A percentile compares a stretch with the other conserved stretches of the same genome.
Evolutionary conservation across 2,888 invertebrate genomes (phyloP).

Genomic region (Steinernema hermaphroditum): DNA sequence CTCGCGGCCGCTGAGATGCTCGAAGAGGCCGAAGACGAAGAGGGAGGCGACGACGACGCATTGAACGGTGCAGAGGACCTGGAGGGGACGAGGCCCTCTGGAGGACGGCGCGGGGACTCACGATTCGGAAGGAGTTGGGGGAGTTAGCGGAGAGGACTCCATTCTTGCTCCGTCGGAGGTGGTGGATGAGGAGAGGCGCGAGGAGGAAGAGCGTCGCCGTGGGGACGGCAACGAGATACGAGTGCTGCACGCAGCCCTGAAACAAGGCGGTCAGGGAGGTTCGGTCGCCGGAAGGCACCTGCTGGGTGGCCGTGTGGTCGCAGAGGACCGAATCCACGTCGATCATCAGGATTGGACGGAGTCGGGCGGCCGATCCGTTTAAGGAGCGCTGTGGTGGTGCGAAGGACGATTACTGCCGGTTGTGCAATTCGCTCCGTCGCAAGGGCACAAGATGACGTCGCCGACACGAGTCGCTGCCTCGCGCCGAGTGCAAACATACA

Average conservation of each 20-base stretch:
- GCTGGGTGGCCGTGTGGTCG: neutral
- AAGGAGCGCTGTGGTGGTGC: too few species aligned
- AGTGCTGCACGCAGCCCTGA: constrained; percentile 72
- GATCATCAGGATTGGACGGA: neutral
- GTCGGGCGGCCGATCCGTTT: too few species aligned
- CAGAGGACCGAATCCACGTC: constrained; percentile 9
- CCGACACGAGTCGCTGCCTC: too few species aligned
- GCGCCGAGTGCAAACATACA: too few species aligned
- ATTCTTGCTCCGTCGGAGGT: constrained; percentile 33
- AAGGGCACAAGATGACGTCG: too few species aligned
- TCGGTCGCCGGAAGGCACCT: neutral
- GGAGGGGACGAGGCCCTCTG: too few species aligned
- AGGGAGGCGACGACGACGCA: constrained; percentile 46
- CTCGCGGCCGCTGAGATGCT: constrained; percentile 30
- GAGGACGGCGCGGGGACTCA: neutral
- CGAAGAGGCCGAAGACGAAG: constrained; percentile 49
- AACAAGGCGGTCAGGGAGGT: neutral
- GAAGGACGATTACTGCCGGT: neutral
- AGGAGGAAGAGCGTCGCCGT: constrained; percentile 69
- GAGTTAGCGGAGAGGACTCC: constrained; percentile 41
- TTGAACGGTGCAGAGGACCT: constrained; percentile 42
- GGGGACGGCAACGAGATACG: constrained; percentile 84
- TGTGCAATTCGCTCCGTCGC: neutral
- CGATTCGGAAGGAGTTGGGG: neutral
- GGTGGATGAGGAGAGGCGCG: constrained; percentile 49